Base-by-base conservation (phyloP, 1,140 invertebrate genomes). In the Patella vulgata region DNA sequence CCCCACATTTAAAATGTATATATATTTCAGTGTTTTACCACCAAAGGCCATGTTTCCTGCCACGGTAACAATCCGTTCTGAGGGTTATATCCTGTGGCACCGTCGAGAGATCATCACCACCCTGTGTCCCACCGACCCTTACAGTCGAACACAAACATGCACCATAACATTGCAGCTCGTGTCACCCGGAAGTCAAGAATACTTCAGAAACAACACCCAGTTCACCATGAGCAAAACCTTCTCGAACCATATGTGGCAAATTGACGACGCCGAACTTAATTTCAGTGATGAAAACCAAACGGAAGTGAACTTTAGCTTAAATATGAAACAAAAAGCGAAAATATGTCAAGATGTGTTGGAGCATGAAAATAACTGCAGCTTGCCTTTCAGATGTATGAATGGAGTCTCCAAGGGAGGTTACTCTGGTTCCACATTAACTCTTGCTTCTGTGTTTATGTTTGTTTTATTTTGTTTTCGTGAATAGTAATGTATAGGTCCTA, bases 31-130 rank as follows among this genome's bases (percentile, higher is more conserved):
- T 12, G 58, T 39, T 25, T n/a, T 52, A 2, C 58, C 58, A 6
- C 58, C 48, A 19, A 52, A 25, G 19, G 33, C 58, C 1, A 25
- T 59, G 47, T 59, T 52, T 39, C 14, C 14, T 2, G 9, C 47
- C 31, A 59, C 50, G 25, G 58, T 59, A 19, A 40, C 39, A 30
- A 51, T 59, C 48, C 31, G 12, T 25, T 51, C 21, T 8, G 58
- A 59, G 14, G 58, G 58, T 12, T 1, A 40, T 17, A 59, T 59
- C 58, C 39, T 25, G 25, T 52, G 47, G 58, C 28, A 51, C 9
- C 31, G 58, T 11, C 47, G 47, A 9, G 58, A 59, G 12, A 30
- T 59, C 3, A 33, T 59, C 19, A 59, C 58, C 47, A 59, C 58
- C 25, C 19, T 59, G 28, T 59, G 58, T 39, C 31, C 1, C 17